These are phyloP conservation scores for Ceratina australensis DNA, from an alignment of 1,140 invertebrate genomes.

Conservation along the genomic window DNA sequence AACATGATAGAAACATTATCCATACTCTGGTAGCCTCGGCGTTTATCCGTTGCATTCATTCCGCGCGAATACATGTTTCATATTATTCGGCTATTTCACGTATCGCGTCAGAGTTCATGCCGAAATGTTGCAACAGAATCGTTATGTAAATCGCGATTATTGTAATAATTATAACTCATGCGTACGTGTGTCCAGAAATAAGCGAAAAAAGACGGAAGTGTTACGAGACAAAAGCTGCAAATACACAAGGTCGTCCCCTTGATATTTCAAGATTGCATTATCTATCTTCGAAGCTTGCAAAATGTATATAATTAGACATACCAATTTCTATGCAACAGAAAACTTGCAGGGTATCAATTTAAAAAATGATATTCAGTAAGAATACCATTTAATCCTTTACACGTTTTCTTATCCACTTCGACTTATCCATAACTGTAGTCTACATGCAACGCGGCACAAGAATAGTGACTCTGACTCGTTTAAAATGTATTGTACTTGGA, in stretches of 20 bases:
- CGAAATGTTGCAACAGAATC: slow-evolving; percentile 1
- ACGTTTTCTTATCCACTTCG: no score
- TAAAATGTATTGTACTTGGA: background rate
- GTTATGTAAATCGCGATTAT: slow-evolving; percentile 4
- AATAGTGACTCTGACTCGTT: background rate
- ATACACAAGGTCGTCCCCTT: background rate
- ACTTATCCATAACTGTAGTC: no score
- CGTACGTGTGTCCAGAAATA: background rate
- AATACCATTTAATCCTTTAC: background rate
- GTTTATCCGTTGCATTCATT: background rate
- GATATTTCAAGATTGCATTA: background rate
- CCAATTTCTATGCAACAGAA: no score
- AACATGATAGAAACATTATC: background rate
- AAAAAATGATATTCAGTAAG: no score
- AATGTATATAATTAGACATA: background rate
- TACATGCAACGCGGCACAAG: no score
- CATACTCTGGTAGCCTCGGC: background rate
- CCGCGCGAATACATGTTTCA: background rate
- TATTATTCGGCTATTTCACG: background rate
- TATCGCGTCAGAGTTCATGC: background rate
- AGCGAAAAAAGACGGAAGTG: background rate
- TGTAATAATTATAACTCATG: background rate
- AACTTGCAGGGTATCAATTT: no score
- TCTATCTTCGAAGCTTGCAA: background rate
- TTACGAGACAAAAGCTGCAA: background rate